Conservation (phyloP, 2,113 vertebrate genomes). For the Delphinapterus leucas region DNA sequence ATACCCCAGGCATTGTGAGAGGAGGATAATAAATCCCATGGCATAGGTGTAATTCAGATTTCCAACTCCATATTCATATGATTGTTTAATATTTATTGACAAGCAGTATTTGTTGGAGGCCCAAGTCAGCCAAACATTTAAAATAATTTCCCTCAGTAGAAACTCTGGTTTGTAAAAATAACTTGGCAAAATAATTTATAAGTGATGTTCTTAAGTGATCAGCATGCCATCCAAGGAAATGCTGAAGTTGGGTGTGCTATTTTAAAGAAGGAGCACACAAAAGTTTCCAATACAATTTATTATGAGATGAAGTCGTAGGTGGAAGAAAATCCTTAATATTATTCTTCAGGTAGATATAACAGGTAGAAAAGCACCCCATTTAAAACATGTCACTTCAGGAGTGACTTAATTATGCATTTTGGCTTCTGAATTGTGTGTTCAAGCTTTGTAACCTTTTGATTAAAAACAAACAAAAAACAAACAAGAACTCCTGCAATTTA, state of each 20-base stretch:
- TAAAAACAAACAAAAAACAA: not conserved
- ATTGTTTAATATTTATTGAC: constrained; percentile 76
- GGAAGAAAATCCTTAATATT: constrained; percentile 46
- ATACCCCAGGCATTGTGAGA: constrained; percentile 41
- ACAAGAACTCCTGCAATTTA: not conserved
- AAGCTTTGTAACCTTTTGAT: constrained; percentile 32
- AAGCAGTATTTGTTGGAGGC: constrained; percentile 58
- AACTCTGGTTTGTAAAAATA: constrained; percentile 63
- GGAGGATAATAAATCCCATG: constrained; percentile 51
- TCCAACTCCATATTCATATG: constrained; percentile 66
- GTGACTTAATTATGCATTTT: constrained; percentile 56
- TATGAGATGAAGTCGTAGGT: constrained; percentile 49
- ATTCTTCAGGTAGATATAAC: constrained; percentile 36
- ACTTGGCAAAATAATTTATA: constrained; percentile 64
- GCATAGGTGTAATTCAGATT: constrained; percentile 36
- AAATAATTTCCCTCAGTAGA: constrained; percentile 55
- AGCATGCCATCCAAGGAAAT: constrained; percentile 55
- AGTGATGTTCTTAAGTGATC: constrained; percentile 60
- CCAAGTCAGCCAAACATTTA: constrained; percentile 39
- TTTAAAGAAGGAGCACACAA: constrained; percentile 49
- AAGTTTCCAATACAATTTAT: constrained; percentile 59
- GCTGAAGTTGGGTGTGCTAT: constrained; percentile 52
- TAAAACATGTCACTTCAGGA: constrained; percentile 54
- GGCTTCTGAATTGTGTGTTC: constrained; percentile 5
- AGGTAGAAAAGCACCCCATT: constrained; percentile 43